A percentile compares a stretch with the other conserved stretches of the same genome.
Conservation (phyloP, 2,888 invertebrate species). For the Diloba caeruleocephala region DNA sequence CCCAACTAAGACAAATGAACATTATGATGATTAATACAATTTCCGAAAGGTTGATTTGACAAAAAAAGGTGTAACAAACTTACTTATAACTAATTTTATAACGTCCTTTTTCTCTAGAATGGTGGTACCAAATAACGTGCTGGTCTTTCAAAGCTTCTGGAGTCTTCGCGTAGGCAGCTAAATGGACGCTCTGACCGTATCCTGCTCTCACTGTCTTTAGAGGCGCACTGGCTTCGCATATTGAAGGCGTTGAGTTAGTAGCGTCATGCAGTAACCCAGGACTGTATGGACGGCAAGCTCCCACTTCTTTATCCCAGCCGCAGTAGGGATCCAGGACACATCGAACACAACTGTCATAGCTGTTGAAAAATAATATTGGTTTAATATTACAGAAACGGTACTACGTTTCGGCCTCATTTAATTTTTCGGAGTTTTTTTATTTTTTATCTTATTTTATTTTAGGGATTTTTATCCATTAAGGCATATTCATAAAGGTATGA, state of each 20-base stretch:
- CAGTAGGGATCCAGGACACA: constrained; percentile 92
- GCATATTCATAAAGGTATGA: too few relatives aligned
- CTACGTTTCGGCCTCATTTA: too few relatives aligned
- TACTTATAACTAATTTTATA: constrained; percentile 89
- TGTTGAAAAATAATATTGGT: constrained; percentile 44
- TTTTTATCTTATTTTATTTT: too few relatives aligned
- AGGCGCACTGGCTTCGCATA: constrained; percentile 89
- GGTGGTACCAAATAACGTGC: constrained; percentile 86
- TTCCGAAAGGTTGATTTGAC: not conserved
- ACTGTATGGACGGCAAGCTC: constrained; percentile 88
- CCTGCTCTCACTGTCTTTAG: constrained; percentile 89
- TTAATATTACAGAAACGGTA: not conserved
- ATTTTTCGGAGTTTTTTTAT: too few relatives aligned
- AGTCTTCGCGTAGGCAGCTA: constrained; percentile 87
- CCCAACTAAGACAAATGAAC: constrained; percentile 77
- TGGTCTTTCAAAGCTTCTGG: constrained; percentile 85
- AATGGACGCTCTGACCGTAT: constrained; percentile 90
- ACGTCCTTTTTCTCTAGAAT: constrained; percentile 87
- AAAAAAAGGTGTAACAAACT: constrained; percentile 53
- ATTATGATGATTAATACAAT: not conserved
- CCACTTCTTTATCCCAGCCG: constrained; percentile 91
- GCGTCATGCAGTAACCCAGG: constrained; percentile 90
- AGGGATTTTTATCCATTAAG: too few relatives aligned
- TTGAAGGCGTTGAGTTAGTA: constrained; percentile 89
- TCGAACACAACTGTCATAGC: constrained; percentile 90